A percentile compares a stretch with the other conserved stretches of the same genome.
Evolutionary conservation across 1,140 invertebrate species (phyloP).

Genomic region (Drosophila virilis): DNA sequence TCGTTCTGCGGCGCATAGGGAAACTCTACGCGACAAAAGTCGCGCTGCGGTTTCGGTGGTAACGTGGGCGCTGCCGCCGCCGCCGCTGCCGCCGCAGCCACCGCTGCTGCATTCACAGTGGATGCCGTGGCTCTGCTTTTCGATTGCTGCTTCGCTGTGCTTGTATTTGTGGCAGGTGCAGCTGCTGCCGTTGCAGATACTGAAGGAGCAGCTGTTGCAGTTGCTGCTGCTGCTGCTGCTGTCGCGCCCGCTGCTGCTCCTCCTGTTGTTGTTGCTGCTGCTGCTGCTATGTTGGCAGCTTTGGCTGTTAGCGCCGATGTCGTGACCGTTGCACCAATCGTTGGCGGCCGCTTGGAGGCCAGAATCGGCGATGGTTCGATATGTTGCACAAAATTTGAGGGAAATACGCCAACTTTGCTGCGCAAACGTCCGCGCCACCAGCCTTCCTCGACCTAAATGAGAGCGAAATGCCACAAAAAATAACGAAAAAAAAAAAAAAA

Average conservation of each 20-base stretch:
- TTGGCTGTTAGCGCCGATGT: constrained; percentile 53
- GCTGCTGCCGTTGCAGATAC: constrained; percentile 6
- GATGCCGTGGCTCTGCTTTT: constrained; percentile 63
- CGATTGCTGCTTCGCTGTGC: constrained; percentile 63
- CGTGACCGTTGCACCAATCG: constrained; percentile 70
- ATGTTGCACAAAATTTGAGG: constrained; percentile 96
- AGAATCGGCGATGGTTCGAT: constrained; percentile 85
- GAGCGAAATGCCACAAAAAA: constrained; percentile 45
- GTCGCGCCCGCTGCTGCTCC: background rate
- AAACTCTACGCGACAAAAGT: constrained; percentile 94
- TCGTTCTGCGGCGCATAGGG: constrained; percentile 96
- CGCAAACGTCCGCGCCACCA: constrained; percentile 94
- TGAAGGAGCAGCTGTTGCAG: constrained; percentile 33
- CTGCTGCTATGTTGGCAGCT: constrained; percentile 40
- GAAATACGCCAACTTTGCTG: constrained; percentile 93
- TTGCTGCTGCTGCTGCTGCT: constrained; percentile 29
- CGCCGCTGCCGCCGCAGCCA: constrained; percentile 11
- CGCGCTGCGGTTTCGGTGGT: constrained; percentile 88
- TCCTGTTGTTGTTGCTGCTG: constrained; percentile 26
- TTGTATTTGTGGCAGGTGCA: constrained; percentile 20
- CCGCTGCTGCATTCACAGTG: constrained; percentile 29
- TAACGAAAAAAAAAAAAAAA: constrained; percentile 8
- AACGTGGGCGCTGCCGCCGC: constrained; percentile 83
- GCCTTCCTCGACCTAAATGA: constrained; percentile 89
- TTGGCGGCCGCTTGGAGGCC: constrained; percentile 78